phyloP scores from a whole-genome alignment of 2,888 invertebrate species.

The Mallateleia sp. region DNA sequence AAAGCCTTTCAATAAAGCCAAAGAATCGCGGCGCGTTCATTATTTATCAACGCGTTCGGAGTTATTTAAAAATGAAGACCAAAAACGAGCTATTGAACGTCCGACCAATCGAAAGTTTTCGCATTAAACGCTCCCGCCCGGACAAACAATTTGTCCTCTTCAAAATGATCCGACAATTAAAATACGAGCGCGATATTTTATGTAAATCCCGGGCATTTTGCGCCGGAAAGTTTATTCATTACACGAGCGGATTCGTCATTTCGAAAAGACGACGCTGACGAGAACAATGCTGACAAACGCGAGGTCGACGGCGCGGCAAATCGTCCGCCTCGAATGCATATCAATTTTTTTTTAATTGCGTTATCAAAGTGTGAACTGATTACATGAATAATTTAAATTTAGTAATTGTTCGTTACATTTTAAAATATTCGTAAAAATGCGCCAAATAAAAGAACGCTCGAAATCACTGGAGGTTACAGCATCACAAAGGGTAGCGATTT shows the following conservation, averaged over 20 bases:
- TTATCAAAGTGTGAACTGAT: no score
- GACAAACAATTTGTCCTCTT: constrained; percentile 55
- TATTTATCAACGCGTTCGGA: constrained; percentile 3
- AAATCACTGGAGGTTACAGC: constrained; percentile 39
- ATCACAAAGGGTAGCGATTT: constrained; percentile 62
- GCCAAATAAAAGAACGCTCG: constrained; percentile 19
- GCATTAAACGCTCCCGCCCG: constrained; percentile 32
- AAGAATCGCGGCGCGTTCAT: neutral
- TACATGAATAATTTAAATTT: constrained; percentile 51
- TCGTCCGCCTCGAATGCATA: constrained; percentile 59
- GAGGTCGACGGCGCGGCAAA: constrained; percentile 55
- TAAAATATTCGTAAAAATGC: constrained; percentile 53
- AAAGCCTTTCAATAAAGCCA: neutral
- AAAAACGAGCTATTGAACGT: constrained; percentile 23
- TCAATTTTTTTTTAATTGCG: constrained; percentile 60
- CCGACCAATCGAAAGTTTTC: constrained; percentile 48
- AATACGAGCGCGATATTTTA: constrained; percentile 59
- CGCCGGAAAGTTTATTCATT: constrained; percentile 67
- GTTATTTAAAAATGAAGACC: constrained; percentile 21
- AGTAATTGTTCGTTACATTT: constrained; percentile 59
- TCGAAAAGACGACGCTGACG: constrained; percentile 53
- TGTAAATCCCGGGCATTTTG: constrained; percentile 54
- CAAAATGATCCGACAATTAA: constrained; percentile 58
- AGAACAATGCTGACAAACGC: constrained; percentile 58
- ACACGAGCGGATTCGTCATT: constrained; percentile 54